Percentiles rank a stretch among this genome's conserved stretches.
Conservation (phyloP, 2,113 vertebrate species). For the Camelus bactrianus region DNA sequence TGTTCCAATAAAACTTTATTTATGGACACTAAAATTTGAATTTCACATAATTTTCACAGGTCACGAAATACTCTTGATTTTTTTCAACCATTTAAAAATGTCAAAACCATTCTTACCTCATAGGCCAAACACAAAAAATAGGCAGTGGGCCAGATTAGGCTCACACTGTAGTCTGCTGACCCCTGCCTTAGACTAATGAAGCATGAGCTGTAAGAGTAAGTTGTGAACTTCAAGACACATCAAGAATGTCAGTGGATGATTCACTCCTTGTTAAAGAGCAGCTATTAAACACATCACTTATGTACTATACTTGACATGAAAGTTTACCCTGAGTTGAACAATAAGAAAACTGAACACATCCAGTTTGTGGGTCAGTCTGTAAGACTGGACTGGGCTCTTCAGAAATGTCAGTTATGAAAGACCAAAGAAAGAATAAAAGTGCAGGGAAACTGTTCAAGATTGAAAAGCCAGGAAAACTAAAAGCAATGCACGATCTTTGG, state of each 20-base stretch:
- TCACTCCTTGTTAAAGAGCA: not conserved
- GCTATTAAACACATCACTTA: not conserved
- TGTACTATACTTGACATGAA: not conserved
- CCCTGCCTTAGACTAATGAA: not conserved
- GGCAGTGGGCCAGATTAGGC: not conserved
- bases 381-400: not conserved
- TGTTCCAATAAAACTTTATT: slow-evolving; percentile 70
- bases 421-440: not conserved
- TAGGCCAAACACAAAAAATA: slow-evolving; percentile 4
- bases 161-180: not conserved
- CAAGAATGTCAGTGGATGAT: not conserved
- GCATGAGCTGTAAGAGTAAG: not conserved
- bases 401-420: slow-evolving; percentile 19
- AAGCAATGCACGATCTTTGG: not conserved
- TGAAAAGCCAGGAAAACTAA: not conserved
- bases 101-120: slow-evolving; percentile 44
- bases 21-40: slow-evolving; percentile 25
- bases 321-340: slow-evolving; percentile 43
- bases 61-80: slow-evolving; percentile 9
- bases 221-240: slow-evolving; percentile 12
- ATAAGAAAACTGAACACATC: not conserved
- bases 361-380: not conserved
- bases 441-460: not conserved
- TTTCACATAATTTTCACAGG: slow-evolving; percentile 45
- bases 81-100: slow-evolving; percentile 48